Conservation (phyloP, 2,113 vertebrate genomes). For the pig (Sus scrofa) region DNA sequence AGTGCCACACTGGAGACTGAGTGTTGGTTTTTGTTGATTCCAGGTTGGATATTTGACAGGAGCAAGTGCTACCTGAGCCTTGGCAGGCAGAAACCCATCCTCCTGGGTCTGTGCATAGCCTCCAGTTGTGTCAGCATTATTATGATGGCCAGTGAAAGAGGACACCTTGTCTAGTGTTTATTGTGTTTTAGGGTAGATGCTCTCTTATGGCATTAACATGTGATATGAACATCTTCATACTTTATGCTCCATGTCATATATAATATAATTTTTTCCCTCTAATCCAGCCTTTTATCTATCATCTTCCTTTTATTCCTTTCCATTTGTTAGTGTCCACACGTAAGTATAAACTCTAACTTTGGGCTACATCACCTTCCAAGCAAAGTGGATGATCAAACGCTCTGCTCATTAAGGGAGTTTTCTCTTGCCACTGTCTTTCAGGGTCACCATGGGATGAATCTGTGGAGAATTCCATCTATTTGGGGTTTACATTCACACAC, state of each 20-base stretch:
- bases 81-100: neutral
- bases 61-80: neutral
- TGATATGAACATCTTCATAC: neutral
- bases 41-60: neutral
- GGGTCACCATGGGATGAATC: neutral
- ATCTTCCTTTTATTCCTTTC: neutral
- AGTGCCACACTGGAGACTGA: neutral
- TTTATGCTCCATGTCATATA: neutral
- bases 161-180: neutral
- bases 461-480: neutral
- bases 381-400: too few species aligned
- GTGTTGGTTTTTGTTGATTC: neutral
- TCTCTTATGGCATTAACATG: neutral
- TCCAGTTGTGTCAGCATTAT: neutral
- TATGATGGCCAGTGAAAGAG: neutral
- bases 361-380: neutral
- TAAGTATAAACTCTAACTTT: neutral
- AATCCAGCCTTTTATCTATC: neutral
- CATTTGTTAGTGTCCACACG: neutral
- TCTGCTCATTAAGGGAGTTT: neutral
- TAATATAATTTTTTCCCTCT: neutral
- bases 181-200: neutral
- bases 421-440: neutral
- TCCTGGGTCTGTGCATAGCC: neutral
- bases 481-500: neutral